Base-by-base conservation (phyloP, 2,113 vertebrate genomes). In the Ornithorhynchus anatinus region DNA sequence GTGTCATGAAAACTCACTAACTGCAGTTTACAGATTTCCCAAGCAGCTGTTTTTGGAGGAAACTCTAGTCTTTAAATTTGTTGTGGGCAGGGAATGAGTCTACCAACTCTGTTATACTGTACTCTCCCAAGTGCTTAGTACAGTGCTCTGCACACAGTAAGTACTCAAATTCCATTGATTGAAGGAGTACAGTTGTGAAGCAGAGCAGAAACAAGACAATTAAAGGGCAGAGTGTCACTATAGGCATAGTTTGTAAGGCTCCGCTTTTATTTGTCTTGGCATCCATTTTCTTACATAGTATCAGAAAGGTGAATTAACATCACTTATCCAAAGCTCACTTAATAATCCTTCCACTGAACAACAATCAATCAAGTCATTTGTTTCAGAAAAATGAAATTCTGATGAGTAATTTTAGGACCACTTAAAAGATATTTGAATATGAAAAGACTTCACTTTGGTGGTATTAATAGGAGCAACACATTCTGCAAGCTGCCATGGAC, bases 341-440 rank as follows among this genome's bases (percentile, higher is more conserved):
- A 77, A 59, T 75, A 13, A 23, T 59, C 22, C 25, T 23, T 40
- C 7, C 62, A 54, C 51, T 22, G 43, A 81, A 82, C 50, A 89
- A 84, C 63, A 51, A 81, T 60, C 31, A 76, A 70, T 65, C 75
- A 63, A 75, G 77, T 71, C 1, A 11, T 39, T 65, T 16, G 45
- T 84, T 79, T 75, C 77, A 59, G 43, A 33, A 31, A 50, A 85
- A 68, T 12, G 60, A 2, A 1, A 20, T 71, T 56, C 32, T 74
- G 0, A 68, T 32, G 62, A 66, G 60, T 69, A 71, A 81, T 82
- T 72, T 71, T n/a, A 17, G 23, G 47, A 81, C 77, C 74, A 69
- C 72, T 76, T 72, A 67, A 65, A 42, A 17, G n/a, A 31, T 27
- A 87, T 91, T 88, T 90, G 84, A 91, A 91, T 90, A 90, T 86